Percentiles rank a stretch among this genome's conserved stretches.
These are phyloP conservation scores for Salmo trutta DNA, from an alignment of 2,797 vertebrate genomes.

Conservation along the genomic window DNA sequence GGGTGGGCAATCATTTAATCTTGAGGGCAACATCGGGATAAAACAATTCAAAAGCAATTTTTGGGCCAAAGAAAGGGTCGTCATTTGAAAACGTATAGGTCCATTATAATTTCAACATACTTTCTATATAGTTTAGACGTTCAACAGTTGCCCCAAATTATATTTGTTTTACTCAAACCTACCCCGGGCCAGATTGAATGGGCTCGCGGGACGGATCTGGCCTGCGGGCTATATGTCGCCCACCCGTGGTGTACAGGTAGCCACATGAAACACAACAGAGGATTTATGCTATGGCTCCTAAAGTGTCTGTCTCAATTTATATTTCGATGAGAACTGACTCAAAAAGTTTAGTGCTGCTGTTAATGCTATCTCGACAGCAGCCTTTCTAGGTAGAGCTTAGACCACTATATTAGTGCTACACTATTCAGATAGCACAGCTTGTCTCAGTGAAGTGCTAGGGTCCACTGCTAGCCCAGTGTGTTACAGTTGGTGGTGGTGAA, in stretches of 20 bases:
- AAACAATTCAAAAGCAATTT: too few species aligned
- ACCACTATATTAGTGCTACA: slow-evolving; percentile 15
- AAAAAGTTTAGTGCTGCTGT: slow-evolving; percentile 12
- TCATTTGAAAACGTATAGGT: too few species aligned
- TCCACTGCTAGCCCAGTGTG: slow-evolving; percentile 13
- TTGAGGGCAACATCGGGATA: too few species aligned
- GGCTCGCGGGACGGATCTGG: too few species aligned
- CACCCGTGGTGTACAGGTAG: slow-evolving; percentile 23
- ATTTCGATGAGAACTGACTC: background rate
- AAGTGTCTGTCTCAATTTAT: slow-evolving; percentile 4
- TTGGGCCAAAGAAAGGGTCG: too few species aligned
- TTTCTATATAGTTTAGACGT: too few species aligned
- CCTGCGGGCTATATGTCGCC: too few species aligned
- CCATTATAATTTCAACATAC: too few species aligned
- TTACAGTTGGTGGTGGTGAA: slow-evolving; percentile 46
- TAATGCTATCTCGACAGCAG: slow-evolving; percentile 14
- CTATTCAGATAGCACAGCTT: slow-evolving; percentile 11
- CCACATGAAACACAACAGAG: slow-evolving; percentile 17
- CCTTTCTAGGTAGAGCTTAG: slow-evolving; percentile 20
- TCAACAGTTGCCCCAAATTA: too few species aligned
- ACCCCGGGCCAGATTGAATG: too few species aligned
- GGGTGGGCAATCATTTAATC: too few species aligned
- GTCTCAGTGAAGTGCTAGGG: slow-evolving; percentile 24
- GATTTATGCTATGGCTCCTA: background rate
- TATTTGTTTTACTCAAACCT: too few species aligned